A percentile compares a stretch with the other conserved stretches of the same genome.
phyloP scores from a whole-genome alignment of 2,888 invertebrate species.

The Clostera curtula region DNA sequence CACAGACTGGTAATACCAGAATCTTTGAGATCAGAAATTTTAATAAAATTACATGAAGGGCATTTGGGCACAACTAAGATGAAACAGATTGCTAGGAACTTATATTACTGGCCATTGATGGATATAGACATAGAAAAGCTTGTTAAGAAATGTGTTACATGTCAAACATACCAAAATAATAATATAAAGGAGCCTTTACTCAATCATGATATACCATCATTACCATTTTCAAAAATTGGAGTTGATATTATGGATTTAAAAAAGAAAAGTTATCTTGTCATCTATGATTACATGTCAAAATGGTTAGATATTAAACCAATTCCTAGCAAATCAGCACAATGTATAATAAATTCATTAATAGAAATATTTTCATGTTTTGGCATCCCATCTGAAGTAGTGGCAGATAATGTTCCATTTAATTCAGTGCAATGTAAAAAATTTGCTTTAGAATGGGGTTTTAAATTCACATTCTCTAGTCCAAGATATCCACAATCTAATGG shows the following conservation, averaged over 20 bases:
- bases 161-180: slow-evolving; percentile 17
- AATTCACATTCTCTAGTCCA: slow-evolving; percentile 6
- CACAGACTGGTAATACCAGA: slow-evolving; percentile 10
- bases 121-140: slow-evolving; percentile 22
- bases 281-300: slow-evolving; percentile 5
- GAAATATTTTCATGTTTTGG: slow-evolving; percentile 3
- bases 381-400: slow-evolving; percentile 2
- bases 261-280: slow-evolving; percentile 9
- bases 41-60: slow-evolving; percentile 23
- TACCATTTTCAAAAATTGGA: slow-evolving; percentile 15
- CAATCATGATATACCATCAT: slow-evolving; percentile 8
- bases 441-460: slow-evolving; percentile 5
- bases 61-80: slow-evolving; percentile 32
- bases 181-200: slow-evolving; percentile 13
- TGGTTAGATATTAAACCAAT: slow-evolving; percentile 8
- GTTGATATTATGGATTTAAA: slow-evolving; percentile 12
- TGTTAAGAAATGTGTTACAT: slow-evolving; percentile 11
- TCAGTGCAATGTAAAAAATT: slow-evolving; percentile 4
- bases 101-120: slow-evolving; percentile 32
- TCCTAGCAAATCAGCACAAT: slow-evolving; percentile 6
- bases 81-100: slow-evolving; percentile 19
- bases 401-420: slow-evolving; percentile 6
- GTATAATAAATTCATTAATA: slow-evolving; percentile 7
- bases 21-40: slow-evolving; percentile 5
- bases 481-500: slow-evolving; percentile 7